A percentile compares a stretch with the other conserved stretches of the same genome.
Evolutionary conservation across 2,797 vertebrate genomes (phyloP).

Genomic region (Crypturellus tataupa): DNA sequence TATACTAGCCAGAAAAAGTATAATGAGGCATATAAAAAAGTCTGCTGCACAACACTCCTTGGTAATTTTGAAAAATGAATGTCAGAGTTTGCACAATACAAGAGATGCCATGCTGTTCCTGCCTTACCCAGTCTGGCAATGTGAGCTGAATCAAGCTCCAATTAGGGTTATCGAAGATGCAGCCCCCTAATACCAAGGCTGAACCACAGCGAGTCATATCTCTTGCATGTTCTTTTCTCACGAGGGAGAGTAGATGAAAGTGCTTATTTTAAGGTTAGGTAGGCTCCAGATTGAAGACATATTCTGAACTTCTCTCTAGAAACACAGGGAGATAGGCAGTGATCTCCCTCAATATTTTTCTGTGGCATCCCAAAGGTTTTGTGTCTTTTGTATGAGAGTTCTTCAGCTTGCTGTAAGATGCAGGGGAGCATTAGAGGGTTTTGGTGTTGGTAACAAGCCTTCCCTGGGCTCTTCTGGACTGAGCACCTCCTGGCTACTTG

Average conservation of each 20-base stretch:
- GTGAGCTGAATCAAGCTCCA: neutral
- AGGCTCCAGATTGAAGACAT: neutral
- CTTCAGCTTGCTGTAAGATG: neutral
- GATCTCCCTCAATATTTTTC: neutral
- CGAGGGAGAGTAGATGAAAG: neutral
- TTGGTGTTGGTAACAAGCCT: neutral
- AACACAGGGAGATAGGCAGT: neutral
- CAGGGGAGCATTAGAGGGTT: neutral
- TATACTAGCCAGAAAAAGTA: constrained; percentile 48
- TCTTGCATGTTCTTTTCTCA: neutral
- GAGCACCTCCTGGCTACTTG: neutral
- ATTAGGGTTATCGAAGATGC: neutral
- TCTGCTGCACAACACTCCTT: constrained; percentile 42
- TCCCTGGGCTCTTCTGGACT: neutral
- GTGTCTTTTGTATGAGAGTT: neutral
- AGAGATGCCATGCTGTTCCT: constrained; percentile 2
- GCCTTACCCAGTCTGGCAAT: neutral
- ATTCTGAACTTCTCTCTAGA: neutral
- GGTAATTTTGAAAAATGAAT: constrained; percentile 48
- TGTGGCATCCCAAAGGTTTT: neutral
- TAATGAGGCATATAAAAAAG: constrained; percentile 45
- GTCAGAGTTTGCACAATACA: constrained; percentile 38
- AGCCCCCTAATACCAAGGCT: neutral
- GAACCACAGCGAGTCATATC: neutral
- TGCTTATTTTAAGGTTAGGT: neutral